Base-by-base conservation (phyloP, 1,140 invertebrate genomes). In the Fopius arisanus region DNA sequence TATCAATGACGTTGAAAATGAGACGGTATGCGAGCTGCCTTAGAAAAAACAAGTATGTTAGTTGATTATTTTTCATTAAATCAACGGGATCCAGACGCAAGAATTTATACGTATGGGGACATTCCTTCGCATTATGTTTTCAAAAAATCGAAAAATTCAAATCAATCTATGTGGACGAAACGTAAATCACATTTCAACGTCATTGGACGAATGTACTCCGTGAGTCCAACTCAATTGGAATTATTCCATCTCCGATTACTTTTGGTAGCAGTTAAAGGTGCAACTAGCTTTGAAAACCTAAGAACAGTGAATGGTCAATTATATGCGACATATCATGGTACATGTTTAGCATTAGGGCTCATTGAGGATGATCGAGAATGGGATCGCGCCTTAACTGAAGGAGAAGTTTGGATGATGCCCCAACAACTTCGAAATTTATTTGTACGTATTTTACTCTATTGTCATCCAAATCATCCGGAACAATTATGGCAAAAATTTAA, bases 331-430 rank as follows among this genome's bases (percentile, higher is more conserved):
- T 86, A 76, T 72, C 73, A 80, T 75, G 75, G 76, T 66, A 82
- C 86, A n/a, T 83, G 80, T n/a, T 75, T 54, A 67, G 72, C 72
- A 16, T 9, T 78, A 16, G 78, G 78, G 33, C 62, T 87, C 1
- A 33, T 88, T 0, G 79, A 85, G 72, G 73, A 87, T 68, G 81
- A 87, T 70, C 23, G 70, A 10, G 77, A 84, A 31, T 85, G 83
- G 83, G 72, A 78, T 40, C 16, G 14, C 5, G 77, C 71, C 3
- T 40, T 70, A 28, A 67, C 7, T 33, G 68, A 75, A 66, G 54
- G 28, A 14, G 69, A 59, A 16, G 10, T 77, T 29, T 77, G 62
- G 65, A 23, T 70, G 70, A 71, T 67, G 26, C 68, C 73, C 5
- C 31, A 6, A 23, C 69, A 51, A 71, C 14, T 77, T 7, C 14